Percentiles rank a stretch among this genome's conserved stretches.
Evolutionary conservation across 2,888 invertebrate genomes (phyloP).

Genomic region (Drosophila yooni): DNA sequence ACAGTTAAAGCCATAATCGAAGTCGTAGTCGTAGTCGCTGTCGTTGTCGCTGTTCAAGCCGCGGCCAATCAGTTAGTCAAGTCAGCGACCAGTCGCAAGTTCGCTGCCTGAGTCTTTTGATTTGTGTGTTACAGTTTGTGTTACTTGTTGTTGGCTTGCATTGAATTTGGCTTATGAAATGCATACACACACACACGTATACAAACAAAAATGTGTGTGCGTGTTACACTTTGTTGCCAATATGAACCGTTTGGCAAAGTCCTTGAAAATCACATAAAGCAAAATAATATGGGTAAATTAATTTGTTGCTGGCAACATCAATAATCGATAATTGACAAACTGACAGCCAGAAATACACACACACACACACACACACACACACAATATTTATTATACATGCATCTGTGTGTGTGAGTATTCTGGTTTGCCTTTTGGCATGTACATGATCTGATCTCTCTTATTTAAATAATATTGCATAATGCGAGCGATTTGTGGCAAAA

Average conservation of each 20-base stretch:
- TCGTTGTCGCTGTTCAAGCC: conserved; percentile 1
- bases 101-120: conserved; percentile 61
- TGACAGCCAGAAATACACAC: conserved; percentile 1
- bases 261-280: conserved; percentile 49
- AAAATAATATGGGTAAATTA: conserved; percentile 12
- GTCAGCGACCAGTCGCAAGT: conserved; percentile 42
- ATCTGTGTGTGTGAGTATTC: conserved; percentile 30
- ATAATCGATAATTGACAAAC: conserved; percentile 15
- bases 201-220: not conserved
- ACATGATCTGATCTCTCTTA: conserved; percentile 48
- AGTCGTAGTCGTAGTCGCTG: conserved; percentile 5
- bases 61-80: conserved; percentile 43
- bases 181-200: conserved; percentile 6
- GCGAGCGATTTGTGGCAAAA: conserved; percentile 56
- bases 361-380: not conserved
- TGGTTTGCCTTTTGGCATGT: conserved; percentile 42
- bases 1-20: conserved; percentile 8
- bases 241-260: conserved; percentile 46
- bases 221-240: conserved; percentile 47
- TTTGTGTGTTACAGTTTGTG: conserved; percentile 44
- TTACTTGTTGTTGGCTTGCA: conserved; percentile 45
- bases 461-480: conserved; percentile 72
- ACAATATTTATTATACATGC: not conserved
- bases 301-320: conserved; percentile 19
- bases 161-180: conserved; percentile 65